Evolutionary conservation across 2,797 vertebrate genomes (phyloP), one percentile per base, ranked within the genome.

Genomic region (Neopelma chrysocephalum): DNA sequence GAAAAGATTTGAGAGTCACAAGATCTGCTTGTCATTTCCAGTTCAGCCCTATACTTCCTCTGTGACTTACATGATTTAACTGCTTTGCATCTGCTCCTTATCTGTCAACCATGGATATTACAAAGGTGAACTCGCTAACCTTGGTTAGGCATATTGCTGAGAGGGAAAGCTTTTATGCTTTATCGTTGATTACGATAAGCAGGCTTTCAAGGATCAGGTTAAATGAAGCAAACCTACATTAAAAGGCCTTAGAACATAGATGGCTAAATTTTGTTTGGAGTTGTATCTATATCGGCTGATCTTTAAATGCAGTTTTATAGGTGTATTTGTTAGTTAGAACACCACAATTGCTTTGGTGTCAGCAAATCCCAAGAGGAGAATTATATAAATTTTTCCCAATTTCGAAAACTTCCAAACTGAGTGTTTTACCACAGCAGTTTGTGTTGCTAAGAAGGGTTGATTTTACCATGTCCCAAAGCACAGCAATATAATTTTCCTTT

Each of bases 1-100:
- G 79, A 91, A 60, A 43, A 86, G 78, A 61, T 90, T 79, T 73
- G 81, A 64, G 80, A 89, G 36, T 96, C 57, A 38, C 20, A 50
- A 86, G 62, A 54, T 86, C 53, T 1, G 3, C 20, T 62, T 90
- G 34, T 93, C 47, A 51, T 91, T 88, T 85, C 45, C 48, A 87
- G 50, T 81, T 62, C 64, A 72, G 64, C 43, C 27, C 16, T 66
- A 1, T 71, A 53, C 71, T 87, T 88, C 51, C 57, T 86, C 31
- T 76, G 54, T 65, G 70, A 69, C 31, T 14, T 32, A 45, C 54
- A 38, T 56, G 36, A 54, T 57, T 90, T 87, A 84, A 78, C 76
- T 73, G 82, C 68, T 89, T 94, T 97, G 54, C 90, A 21, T 89
- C 58, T 86, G 11, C 47, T 60, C 82, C 64, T 93, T 92, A 71